phyloP scores from a whole-genome alignment of 2,888 invertebrate genomes.

The Calameuta pallipes region DNA sequence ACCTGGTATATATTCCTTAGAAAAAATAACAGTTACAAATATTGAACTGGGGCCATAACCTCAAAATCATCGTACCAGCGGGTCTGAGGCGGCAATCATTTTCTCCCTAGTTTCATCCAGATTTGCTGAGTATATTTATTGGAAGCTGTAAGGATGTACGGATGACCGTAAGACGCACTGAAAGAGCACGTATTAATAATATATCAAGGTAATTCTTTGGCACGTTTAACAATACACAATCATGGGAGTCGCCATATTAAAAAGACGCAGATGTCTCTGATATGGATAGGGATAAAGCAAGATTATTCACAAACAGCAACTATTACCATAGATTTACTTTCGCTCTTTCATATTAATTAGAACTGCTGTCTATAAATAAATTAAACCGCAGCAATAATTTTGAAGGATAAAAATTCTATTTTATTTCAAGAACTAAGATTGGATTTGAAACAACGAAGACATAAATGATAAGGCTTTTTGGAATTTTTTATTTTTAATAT shows the following conservation, averaged over 20 bases:
- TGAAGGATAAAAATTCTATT: neutral
- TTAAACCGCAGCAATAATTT: neutral
- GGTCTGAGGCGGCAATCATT: constrained; percentile 93
- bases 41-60: neutral
- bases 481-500: constrained; percentile 29
- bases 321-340: neutral
- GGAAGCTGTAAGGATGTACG: neutral
- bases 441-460: neutral
- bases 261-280: constrained; percentile 22
- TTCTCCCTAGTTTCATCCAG: constrained; percentile 87
- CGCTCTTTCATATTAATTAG: neutral
- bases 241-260: constrained; percentile 28
- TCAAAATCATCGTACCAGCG: constrained; percentile 73
- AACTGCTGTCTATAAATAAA: neutral
- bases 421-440: neutral
- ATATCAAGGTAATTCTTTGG: neutral
- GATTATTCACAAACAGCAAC: neutral
- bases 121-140: constrained; percentile 72
- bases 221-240: constrained; percentile 10
- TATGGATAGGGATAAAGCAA: neutral
- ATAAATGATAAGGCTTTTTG: neutral
- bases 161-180: neutral
- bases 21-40: constrained; percentile 24
- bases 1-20: constrained; percentile 87
- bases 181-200: neutral